Base-by-base conservation (phyloP, 1,140 invertebrate genomes). In the Eulimnadia texana region DNA sequence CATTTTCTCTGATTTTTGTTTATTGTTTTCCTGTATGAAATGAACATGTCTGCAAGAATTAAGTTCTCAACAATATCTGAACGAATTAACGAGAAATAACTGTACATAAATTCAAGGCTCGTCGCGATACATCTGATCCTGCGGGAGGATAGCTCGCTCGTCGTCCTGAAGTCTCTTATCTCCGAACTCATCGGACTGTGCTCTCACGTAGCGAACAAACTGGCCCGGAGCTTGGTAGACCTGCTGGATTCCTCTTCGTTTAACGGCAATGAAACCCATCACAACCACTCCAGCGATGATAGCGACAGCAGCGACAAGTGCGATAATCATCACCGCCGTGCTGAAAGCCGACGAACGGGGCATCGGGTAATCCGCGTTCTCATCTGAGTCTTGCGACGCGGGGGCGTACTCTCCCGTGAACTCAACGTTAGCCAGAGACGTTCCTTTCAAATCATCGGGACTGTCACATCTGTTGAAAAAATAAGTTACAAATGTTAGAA, bases 181-280 rank as follows among this genome's bases (percentile, higher is more conserved):
- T 13, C 55, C 55, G 6, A 19, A 3, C 28, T 42, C 33, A 16
- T 42, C 33, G 33, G 33, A 9, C 33, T 42, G 33, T 42, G 55
- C 33, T n/a, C 55, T 10, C 11, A 57, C 55, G 25, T 57, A 57
- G 29, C 33, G 55, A 13, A 57, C 55, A 29, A 57, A 29, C 10
- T 57, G 55, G 3, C 55, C 55, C 22, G 55, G 33, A 42, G 55
- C 33, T 16, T 57, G 27, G 33, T 57, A 57, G 24, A 57, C 11
- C 27, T 28, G 13, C 6, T 33, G 55, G 10, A 57, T 20, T 10
- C 33, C n/a, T 13, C 20, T 22, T 20, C 33, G 27, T n/a, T 20
- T 57, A 6, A 57, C 55, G 10, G 55, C 55, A 29, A 57, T 28
- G 28, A 20, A 57, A 33, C 16, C 55, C 55, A 57, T 57, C 11